Conservation (phyloP, 2,888 invertebrate species). For the Oscheius sp. region DNA sequence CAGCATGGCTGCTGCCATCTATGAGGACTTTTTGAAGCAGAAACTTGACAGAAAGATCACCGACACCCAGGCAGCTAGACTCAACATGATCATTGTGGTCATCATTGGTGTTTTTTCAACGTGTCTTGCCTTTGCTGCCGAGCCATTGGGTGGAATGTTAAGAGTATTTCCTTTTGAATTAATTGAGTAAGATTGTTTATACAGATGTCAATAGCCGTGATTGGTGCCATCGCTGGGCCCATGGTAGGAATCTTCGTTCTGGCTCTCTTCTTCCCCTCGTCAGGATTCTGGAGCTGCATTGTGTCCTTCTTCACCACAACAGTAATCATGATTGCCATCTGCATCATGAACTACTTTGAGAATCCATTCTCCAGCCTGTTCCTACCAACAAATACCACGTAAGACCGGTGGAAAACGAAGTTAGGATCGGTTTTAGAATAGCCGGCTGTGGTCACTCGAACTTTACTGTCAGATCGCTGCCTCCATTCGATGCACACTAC, state of each 20-base stretch:
- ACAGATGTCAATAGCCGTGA: slow-evolving; percentile 58
- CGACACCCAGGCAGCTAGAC: slow-evolving; percentile 46
- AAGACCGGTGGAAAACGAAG: background rate
- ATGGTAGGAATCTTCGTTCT: slow-evolving; percentile 65
- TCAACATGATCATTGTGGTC: slow-evolving; percentile 49
- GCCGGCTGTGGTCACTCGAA: slow-evolving; percentile 39
- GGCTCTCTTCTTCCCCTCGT: slow-evolving; percentile 63
- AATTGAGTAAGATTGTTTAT: background rate
- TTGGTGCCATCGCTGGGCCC: slow-evolving; percentile 64
- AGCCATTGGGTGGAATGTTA: slow-evolving; percentile 63
- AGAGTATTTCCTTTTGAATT: slow-evolving; percentile 34
- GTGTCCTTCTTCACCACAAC: slow-evolving; percentile 63
- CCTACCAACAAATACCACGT: slow-evolving; percentile 57
- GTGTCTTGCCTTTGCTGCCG: slow-evolving; percentile 57
- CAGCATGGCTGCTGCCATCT: slow-evolving; percentile 65
- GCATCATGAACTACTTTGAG: slow-evolving; percentile 53
- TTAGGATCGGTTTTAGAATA: background rate
- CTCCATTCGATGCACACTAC: slow-evolving; percentile 54
- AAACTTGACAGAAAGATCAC: slow-evolving; percentile 52
- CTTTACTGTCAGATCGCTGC: slow-evolving; percentile 46
- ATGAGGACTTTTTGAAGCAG: slow-evolving; percentile 66
- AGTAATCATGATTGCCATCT: slow-evolving; percentile 47
- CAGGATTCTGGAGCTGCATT: slow-evolving; percentile 56
- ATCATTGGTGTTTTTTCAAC: slow-evolving; percentile 55
- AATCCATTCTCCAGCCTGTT: slow-evolving; percentile 54